phyloP scores from a whole-genome alignment of 2,888 invertebrate species.

The Lysandra bellargus region DNA sequence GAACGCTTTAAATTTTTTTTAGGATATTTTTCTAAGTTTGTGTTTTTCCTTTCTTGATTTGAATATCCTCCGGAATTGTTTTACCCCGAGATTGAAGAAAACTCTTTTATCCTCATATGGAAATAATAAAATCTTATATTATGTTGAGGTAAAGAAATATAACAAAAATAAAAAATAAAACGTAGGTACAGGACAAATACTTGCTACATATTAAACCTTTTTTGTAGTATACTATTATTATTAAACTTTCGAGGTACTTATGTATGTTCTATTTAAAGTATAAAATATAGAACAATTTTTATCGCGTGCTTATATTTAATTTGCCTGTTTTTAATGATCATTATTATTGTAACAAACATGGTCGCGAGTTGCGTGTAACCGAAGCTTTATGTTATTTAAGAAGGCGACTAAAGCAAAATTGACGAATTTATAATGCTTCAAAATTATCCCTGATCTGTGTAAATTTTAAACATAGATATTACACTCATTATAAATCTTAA shows the following conservation, averaged over 20 bases:
- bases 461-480: too few species aligned
- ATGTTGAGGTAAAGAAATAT: neutral
- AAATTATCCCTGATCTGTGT: too few species aligned
- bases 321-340: neutral
- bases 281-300: neutral
- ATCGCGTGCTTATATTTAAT: slow-evolving; percentile 7
- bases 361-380: neutral
- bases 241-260: neutral
- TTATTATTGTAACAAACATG: neutral
- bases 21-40: too few species aligned
- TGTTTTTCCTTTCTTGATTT: too few species aligned
- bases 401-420: too few species aligned
- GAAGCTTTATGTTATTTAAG: neutral
- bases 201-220: too few species aligned
- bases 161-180: neutral
- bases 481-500: too few species aligned
- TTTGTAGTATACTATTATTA: neutral
- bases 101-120: neutral
- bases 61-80: neutral
- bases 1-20: too few species aligned
- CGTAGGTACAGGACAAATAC: too few species aligned
- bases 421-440: too few species aligned
- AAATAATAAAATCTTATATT: neutral
- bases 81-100: neutral
- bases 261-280: neutral